These are phyloP conservation scores for Lonchura striata DNA, from an alignment of 2,113 vertebrate genomes.

Conservation along the genomic window DNA sequence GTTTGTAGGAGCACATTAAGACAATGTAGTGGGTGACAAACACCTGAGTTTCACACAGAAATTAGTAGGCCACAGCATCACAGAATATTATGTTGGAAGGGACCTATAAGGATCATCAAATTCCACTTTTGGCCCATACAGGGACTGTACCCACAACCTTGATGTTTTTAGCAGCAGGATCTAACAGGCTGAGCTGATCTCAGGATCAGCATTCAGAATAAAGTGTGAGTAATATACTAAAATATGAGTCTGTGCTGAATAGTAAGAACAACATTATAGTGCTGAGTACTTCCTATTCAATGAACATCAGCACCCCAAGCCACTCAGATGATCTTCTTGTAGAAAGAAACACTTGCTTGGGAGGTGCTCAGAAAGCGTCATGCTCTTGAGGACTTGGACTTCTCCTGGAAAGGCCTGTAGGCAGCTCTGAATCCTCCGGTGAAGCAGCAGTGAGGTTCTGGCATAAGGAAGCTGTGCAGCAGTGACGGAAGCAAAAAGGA, in stretches of 20 bases:
- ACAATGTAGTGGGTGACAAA: not conserved
- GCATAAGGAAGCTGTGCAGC: fast-evolving
- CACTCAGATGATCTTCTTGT: not conserved
- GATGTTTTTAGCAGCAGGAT: not conserved
- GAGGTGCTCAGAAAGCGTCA: not conserved
- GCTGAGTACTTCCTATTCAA: not conserved
- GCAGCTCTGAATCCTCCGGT: not conserved
- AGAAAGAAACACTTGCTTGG: not conserved
- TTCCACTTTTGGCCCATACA: not conserved
- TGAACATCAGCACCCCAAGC: not conserved
- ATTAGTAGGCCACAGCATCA: not conserved
- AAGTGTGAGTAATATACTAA: not conserved
- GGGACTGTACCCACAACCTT: too few species aligned
- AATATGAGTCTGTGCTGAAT: not conserved
- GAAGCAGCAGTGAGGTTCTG: not conserved
- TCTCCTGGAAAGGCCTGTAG: not conserved
- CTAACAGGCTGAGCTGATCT: not conserved
- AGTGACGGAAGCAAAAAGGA: not conserved
- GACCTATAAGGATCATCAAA: not conserved
- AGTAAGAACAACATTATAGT: not conserved
- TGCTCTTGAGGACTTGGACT: not conserved
- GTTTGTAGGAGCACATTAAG: not conserved
- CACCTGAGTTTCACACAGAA: not conserved
- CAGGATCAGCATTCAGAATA: not conserved
- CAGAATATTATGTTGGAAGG: not conserved